Conservation (phyloP, 1,140 invertebrate genomes). For the Akabosia matsudoensis region DNA sequence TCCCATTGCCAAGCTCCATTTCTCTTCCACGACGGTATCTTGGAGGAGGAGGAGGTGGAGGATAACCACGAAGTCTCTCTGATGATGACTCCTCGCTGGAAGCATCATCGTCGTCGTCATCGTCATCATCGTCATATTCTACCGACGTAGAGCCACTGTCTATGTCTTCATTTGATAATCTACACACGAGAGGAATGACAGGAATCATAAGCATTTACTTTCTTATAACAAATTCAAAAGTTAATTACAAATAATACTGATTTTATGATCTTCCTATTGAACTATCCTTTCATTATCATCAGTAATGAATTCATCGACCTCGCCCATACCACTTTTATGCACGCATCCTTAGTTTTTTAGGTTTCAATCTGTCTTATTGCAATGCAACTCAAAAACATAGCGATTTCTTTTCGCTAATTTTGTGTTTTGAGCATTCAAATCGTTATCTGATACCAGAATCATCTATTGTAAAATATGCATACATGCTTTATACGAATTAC, state of each 20-base stretch:
- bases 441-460: no score
- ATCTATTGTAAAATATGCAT: no score
- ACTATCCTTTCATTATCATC: no score
- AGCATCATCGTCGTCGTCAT: neutral
- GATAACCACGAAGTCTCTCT: neutral
- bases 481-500: no score
- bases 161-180: slow-evolving; percentile 28
- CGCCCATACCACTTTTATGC: slow-evolving; percentile 1
- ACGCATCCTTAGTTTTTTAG: slow-evolving; percentile 17
- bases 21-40: neutral
- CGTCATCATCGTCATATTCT: slow-evolving; percentile 26
- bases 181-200: neutral
- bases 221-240: no score
- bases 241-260: no score
- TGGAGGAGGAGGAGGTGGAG: neutral
- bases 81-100: neutral
- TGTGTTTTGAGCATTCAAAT: no score
- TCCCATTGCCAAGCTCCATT: slow-evolving; percentile 13
- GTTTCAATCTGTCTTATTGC: neutral
- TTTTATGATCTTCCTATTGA: no score
- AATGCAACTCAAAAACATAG: neutral
- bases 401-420: neutral
- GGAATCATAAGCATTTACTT: no score
- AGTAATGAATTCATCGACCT: no score
- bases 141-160: slow-evolving; percentile 23